Evolutionary conservation across 2,113 vertebrate species (phyloP).

Genomic region (Lophura nycthemera): DNA sequence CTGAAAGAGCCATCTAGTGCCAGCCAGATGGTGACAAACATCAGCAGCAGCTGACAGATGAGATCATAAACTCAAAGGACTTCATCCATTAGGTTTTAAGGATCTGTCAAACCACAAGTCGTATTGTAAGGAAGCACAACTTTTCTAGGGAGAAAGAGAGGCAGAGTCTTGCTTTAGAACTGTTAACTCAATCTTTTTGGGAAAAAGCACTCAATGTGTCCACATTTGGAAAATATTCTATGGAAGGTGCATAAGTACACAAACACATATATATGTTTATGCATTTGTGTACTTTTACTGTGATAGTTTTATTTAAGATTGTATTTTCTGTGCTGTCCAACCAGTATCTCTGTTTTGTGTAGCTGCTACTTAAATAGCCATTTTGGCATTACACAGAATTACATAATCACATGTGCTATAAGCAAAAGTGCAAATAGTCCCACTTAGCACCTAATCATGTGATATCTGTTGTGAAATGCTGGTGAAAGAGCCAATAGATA

Average conservation of each 20-base stretch:
- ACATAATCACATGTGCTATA: slow-evolving; percentile 62
- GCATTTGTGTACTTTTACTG: background rate
- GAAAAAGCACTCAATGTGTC: background rate
- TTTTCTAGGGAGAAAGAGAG: background rate
- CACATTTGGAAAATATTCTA: background rate
- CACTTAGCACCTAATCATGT: slow-evolving; percentile 70
- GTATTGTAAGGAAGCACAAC: background rate
- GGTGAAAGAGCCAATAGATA: slow-evolving; percentile 32
- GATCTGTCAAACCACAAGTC: background rate
- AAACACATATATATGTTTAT: background rate
- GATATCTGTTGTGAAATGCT: slow-evolving; percentile 62
- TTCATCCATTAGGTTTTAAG: background rate
- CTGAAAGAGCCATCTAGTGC: background rate
- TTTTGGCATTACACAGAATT: slow-evolving; percentile 57
- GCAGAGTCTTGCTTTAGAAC: background rate
- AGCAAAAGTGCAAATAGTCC: slow-evolving; percentile 71
- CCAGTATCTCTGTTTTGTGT: slow-evolving; percentile 18
- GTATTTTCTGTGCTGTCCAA: slow-evolving; percentile 40
- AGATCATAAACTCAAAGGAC: background rate
- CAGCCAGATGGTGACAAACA: background rate
- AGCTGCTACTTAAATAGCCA: slow-evolving; percentile 52
- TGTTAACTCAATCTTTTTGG: background rate
- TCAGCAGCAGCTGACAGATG: background rate
- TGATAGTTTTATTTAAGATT: background rate
- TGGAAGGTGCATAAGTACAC: background rate